These are phyloP conservation scores for Trichonephila clavipes DNA, from an alignment of 1,140 invertebrate genomes.

Conservation along the genomic window DNA sequence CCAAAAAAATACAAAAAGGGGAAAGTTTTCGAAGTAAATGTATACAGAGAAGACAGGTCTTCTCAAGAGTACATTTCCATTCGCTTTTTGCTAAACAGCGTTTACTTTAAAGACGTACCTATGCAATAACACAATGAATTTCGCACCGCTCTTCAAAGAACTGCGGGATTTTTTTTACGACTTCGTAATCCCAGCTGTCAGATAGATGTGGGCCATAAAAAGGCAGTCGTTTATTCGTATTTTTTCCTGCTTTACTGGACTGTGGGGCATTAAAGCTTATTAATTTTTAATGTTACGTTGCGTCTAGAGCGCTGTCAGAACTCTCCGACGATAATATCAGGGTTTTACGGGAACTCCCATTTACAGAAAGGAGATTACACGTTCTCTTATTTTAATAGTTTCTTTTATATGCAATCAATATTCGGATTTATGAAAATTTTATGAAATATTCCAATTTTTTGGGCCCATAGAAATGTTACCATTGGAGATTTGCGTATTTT, in stretches of 20 bases:
- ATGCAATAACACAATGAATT: too few relatives aligned
- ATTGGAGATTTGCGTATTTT: too few relatives aligned
- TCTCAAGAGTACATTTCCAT: too few relatives aligned
- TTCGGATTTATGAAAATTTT: background rate
- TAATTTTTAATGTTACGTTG: slow-evolving; percentile 5
- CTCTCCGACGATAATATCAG: background rate
- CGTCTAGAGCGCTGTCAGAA: background rate
- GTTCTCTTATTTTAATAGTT: background rate
- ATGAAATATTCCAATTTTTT: too few relatives aligned
- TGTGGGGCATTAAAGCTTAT: background rate
- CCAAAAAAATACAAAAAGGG: too few relatives aligned
- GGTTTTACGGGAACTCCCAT: background rate
- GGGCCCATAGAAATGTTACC: too few relatives aligned
- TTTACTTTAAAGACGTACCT: too few relatives aligned
- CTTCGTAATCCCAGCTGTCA: background rate
- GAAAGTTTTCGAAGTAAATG: too few relatives aligned
- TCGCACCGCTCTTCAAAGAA: too few relatives aligned
- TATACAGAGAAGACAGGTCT: too few relatives aligned
- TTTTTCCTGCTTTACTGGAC: background rate
- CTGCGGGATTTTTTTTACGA: background rate
- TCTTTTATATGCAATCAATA: background rate
- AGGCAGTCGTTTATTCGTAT: background rate
- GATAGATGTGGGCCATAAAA: slow-evolving; percentile 20
- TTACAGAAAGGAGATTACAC: background rate
- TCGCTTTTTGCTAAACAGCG: too few relatives aligned